These are phyloP conservation scores for Macrotus californicus DNA, from an alignment of 2,113 vertebrate species.

Conservation along the genomic window DNA sequence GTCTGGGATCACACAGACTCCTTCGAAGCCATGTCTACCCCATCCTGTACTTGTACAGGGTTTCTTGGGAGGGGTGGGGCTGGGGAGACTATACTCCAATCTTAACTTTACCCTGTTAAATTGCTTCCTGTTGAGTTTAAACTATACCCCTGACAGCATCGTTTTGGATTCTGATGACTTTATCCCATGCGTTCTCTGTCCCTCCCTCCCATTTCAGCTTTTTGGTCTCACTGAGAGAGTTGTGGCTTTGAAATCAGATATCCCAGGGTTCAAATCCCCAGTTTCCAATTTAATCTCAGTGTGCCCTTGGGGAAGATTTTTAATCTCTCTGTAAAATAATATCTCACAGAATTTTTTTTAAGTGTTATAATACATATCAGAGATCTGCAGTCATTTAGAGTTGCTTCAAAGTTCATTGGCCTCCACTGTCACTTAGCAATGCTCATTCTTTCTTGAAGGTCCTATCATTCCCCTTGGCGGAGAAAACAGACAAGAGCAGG, in stretches of 20 bases:
- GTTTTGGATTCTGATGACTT: not conserved
- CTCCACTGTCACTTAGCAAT: no score
- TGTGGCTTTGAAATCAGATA: not conserved
- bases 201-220: not conserved
- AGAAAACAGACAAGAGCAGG: not conserved
- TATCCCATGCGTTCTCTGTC: not conserved
- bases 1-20: not conserved
- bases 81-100: not conserved
- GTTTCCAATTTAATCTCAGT: not conserved
- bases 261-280: not conserved
- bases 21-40: not conserved
- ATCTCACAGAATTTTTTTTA: not conserved
- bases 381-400: not conserved
- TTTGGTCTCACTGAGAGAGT: not conserved
- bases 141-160: not conserved
- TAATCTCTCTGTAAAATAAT: not conserved
- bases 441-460: not conserved
- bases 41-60: not conserved
- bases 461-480: not conserved
- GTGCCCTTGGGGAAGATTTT: not conserved
- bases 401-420: not conserved
- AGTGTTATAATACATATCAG: not conserved
- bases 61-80: accelerated
- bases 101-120: not conserved
- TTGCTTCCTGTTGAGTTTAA: not conserved